Evolutionary conservation across 2,888 invertebrate species (phyloP).

Genomic region (Synanthedon myopaeformis): DNA sequence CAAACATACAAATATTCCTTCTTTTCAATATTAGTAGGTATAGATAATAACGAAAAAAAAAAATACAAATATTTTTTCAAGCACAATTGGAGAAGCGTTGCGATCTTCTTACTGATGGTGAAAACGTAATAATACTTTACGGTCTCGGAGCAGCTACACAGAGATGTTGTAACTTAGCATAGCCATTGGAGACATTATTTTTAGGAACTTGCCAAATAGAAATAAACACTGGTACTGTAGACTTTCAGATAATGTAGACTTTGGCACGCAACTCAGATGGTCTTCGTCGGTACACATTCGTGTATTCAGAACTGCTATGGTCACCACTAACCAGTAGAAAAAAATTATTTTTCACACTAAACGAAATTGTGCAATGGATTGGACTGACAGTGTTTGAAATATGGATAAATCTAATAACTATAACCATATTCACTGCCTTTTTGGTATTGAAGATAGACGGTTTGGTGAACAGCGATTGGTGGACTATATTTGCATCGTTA

Average conservation of each 20-base stretch:
- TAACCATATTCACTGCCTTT: constrained; percentile 86
- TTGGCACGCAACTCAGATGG: constrained; percentile 76
- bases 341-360: constrained; percentile 86
- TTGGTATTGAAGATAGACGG: constrained; percentile 84
- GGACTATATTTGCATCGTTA: constrained; percentile 90
- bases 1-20: too few relatives aligned
- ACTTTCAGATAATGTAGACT: constrained; percentile 80
- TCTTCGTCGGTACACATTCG: constrained; percentile 90
- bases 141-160: constrained; percentile 90
- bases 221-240: constrained; percentile 88
- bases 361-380: constrained; percentile 93
- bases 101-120: constrained; percentile 78
- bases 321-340: constrained; percentile 47
- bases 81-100: constrained; percentile 83
- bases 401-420: constrained; percentile 86
- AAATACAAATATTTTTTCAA: constrained; percentile 48
- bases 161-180: constrained; percentile 85
- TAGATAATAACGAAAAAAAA: too few relatives aligned
- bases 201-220: constrained; percentile 78
- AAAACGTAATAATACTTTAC: constrained; percentile 84
- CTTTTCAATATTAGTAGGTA: too few relatives aligned
- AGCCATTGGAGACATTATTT: constrained; percentile 79
- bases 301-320: constrained; percentile 72
- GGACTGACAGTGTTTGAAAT: constrained; percentile 96
- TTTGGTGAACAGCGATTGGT: constrained; percentile 79